Conservation (phyloP, 2,888 invertebrate genomes). For the Rhogogaster chlorosoma region DNA sequence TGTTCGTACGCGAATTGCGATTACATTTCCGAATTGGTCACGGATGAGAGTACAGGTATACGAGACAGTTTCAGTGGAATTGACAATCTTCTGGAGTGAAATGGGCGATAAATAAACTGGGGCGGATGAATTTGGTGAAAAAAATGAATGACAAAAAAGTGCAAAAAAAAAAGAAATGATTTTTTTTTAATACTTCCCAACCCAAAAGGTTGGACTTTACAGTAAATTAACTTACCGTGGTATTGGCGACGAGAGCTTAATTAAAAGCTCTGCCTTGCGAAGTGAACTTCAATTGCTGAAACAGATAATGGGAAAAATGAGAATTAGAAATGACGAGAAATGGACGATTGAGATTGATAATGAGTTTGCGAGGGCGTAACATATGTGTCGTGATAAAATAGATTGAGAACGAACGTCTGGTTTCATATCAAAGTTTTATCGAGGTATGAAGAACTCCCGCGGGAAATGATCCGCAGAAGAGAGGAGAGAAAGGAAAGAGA, state of each 20-base stretch:
- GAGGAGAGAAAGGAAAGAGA: background rate
- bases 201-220: background rate
- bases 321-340: background rate
- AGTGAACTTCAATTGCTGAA: constrained; percentile 44
- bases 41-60: background rate
- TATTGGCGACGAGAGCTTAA: constrained; percentile 48
- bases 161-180: background rate
- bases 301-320: background rate
- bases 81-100: background rate
- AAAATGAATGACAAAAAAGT: background rate
- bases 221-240: constrained; percentile 31
- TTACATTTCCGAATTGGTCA: background rate
- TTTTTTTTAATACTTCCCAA: too few relatives aligned
- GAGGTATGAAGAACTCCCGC: background rate
- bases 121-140: background rate
- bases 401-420: background rate
- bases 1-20: constrained; percentile 24
- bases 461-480: background rate
- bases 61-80: background rate
- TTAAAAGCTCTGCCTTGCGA: constrained; percentile 47
- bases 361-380: background rate
- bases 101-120: too few relatives aligned
- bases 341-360: background rate
- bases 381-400: background rate
- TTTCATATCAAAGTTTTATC: background rate